Conservation (phyloP, 1,140 invertebrate genomes). For the Leptopilina boulardi region DNA sequence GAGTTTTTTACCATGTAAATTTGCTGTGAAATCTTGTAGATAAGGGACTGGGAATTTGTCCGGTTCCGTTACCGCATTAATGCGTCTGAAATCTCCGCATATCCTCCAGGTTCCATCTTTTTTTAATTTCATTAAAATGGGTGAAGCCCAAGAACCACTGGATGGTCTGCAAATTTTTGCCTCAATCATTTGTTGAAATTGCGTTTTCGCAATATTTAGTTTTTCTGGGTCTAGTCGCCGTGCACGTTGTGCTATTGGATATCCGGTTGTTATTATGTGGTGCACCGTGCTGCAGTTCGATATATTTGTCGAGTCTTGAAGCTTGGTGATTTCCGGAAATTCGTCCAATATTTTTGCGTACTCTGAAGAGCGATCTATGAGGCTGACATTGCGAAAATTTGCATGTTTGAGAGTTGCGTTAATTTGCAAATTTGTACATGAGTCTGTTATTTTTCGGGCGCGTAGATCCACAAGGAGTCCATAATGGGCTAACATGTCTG, state of each 20-base stretch:
- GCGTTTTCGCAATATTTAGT: neutral
- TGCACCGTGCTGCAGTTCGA: neutral
- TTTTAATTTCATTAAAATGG: no score
- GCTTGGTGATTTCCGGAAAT: neutral
- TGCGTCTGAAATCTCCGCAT: no score
- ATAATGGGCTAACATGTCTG: neutral
- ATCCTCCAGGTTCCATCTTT: no score
- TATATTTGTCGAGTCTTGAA: neutral
- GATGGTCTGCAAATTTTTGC: neutral
- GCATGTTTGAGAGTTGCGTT: neutral
- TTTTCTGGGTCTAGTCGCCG: neutral
- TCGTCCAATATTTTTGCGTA: neutral
- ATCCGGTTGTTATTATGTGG: neutral
- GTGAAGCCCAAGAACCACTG: conserved; percentile 46
- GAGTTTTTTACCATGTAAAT: conserved; percentile 62
- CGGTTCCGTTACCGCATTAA: conserved; percentile 59
- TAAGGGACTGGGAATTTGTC: conserved; percentile 65
- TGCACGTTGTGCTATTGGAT: neutral
- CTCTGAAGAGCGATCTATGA: neutral
- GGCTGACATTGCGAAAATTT: neutral
- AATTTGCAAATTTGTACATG: neutral
- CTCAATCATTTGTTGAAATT: neutral
- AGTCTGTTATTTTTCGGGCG: neutral
- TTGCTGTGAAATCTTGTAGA: conserved; percentile 60
- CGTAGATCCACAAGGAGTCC: neutral